Evolutionary conservation across 1,140 invertebrate species (phyloP).

Genomic region (Gonioctena quinquepunctata): DNA sequence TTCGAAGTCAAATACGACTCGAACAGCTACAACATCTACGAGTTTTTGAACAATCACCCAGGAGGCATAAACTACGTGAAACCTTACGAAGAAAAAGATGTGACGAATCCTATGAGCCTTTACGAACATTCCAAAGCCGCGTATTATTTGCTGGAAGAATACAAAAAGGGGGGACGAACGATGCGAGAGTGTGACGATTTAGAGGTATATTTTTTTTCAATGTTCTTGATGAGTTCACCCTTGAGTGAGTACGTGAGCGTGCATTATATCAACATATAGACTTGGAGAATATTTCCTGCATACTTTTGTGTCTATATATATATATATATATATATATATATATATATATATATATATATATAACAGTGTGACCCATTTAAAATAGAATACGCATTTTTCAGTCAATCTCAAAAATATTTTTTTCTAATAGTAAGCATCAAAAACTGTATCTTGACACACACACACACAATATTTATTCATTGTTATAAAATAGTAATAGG

Average conservation of each 20-base stretch:
- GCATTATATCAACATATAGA: background rate
- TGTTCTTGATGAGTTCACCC: too few species aligned
- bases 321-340: too few species aligned
- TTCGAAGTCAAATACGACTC: slow-evolving; percentile 58
- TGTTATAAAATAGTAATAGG: too few species aligned
- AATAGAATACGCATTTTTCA: too few species aligned
- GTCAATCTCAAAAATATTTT: too few species aligned
- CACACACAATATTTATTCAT: too few species aligned
- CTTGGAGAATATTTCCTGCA: background rate
- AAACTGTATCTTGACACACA: too few species aligned
- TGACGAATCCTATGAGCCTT: slow-evolving; percentile 59
- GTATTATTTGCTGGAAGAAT: slow-evolving; percentile 66
- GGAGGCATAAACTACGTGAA: slow-evolving; percentile 64
- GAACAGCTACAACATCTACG: slow-evolving; percentile 60
- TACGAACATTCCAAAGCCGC: slow-evolving; percentile 65
- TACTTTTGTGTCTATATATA: too few species aligned
- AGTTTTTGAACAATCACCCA: slow-evolving; percentile 66
- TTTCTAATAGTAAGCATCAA: too few species aligned
- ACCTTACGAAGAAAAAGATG: slow-evolving; percentile 58
- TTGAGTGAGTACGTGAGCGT: background rate
- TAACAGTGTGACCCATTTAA: too few species aligned
- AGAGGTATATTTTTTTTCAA: slow-evolving; percentile 56
- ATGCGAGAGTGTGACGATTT: slow-evolving; percentile 52
- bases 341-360: too few species aligned
- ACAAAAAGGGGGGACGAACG: slow-evolving; percentile 52